Percentiles rank a stretch among this genome's conserved stretches.
These are phyloP conservation scores for Lasioglossum marginatum DNA, from an alignment of 2,888 invertebrate species.

Conservation along the genomic window DNA sequence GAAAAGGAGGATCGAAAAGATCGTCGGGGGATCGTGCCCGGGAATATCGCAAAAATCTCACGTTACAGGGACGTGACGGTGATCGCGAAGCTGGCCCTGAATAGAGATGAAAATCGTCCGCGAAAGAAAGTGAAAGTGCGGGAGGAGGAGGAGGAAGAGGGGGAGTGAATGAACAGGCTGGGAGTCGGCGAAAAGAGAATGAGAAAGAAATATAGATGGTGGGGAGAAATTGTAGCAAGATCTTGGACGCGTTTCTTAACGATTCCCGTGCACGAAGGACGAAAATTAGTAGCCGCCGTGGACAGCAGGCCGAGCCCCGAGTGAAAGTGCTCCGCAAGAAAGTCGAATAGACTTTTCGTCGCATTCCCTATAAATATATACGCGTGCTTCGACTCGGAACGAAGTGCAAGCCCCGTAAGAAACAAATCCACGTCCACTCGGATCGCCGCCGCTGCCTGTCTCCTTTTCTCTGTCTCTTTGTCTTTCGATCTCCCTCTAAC, in stretches of 20 bases:
- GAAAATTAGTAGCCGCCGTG: constrained; percentile 57
- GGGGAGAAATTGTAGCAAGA: constrained; percentile 38
- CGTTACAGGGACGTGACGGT: constrained; percentile 25
- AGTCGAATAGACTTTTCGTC: constrained; percentile 62
- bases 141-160: background rate
- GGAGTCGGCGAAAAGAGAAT: background rate
- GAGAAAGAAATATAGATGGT: background rate
- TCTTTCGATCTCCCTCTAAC: background rate
- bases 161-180: constrained; percentile 46
- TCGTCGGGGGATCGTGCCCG: background rate
- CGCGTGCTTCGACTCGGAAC: constrained; percentile 63
- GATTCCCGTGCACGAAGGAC: constrained; percentile 49
- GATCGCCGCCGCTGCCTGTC: constrained; percentile 29
- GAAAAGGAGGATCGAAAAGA: background rate
- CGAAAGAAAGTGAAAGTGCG: constrained; percentile 51
- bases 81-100: constrained; percentile 15
- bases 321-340: constrained; percentile 68
- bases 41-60: background rate
- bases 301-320: constrained; percentile 28
- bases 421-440: constrained; percentile 52
- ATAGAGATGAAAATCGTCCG: constrained; percentile 15
- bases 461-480: constrained; percentile 18
- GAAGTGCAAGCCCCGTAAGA: constrained; percentile 50
- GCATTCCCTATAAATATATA: constrained; percentile 41
- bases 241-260: constrained; percentile 45